Evolutionary conservation across 92 coral and sea anemone genomes (phyloP).

Genomic region (Phenganax subtilis): DNA sequence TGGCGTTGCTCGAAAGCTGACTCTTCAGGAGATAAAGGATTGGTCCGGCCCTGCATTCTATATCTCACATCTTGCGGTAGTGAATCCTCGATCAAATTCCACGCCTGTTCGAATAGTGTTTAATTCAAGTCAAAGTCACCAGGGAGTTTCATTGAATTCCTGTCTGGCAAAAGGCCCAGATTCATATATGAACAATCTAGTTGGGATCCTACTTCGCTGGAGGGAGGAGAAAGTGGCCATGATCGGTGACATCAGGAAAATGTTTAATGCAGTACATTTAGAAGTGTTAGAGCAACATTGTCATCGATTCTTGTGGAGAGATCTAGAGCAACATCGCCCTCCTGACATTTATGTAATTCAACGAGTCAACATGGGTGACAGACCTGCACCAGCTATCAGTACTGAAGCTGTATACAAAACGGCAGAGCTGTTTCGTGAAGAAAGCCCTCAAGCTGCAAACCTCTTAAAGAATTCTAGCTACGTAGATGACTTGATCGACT

Average conservation of each 20-base stretch:
- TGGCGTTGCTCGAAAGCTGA: slow-evolving; percentile 12
- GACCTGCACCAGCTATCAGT: slow-evolving; percentile 41
- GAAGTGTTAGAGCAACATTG: slow-evolving; percentile 51
- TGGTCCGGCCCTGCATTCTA: slow-evolving; percentile 51
- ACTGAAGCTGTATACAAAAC: slow-evolving; percentile 38
- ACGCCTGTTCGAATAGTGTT: slow-evolving; percentile 56
- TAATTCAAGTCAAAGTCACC: slow-evolving; percentile 6
- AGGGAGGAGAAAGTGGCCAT: slow-evolving; percentile 51
- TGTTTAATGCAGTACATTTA: slow-evolving; percentile 45
- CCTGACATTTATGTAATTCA: slow-evolving; percentile 40
- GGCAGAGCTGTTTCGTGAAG: slow-evolving; percentile 39
- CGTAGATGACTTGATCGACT: slow-evolving; percentile 58
- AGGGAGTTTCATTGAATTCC: not conserved
- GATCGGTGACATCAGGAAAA: slow-evolving; percentile 43
- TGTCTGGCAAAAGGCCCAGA: slow-evolving; percentile 59
- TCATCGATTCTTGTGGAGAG: slow-evolving; percentile 56
- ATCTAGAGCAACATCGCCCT: slow-evolving; percentile 29
- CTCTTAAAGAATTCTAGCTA: slow-evolving; percentile 50
- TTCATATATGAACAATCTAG: slow-evolving; percentile 52
- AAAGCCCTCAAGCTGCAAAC: slow-evolving; percentile 42
- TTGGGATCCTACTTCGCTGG: slow-evolving; percentile 55
- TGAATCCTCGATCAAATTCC: slow-evolving; percentile 49
- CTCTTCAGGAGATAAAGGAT: slow-evolving; percentile 37
- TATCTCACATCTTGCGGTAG: slow-evolving; percentile 61
- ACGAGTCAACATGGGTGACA: slow-evolving; percentile 55